These are phyloP conservation scores for Xylocopa sonorina DNA, from an alignment of 1,140 invertebrate genomes.

Conservation along the genomic window DNA sequence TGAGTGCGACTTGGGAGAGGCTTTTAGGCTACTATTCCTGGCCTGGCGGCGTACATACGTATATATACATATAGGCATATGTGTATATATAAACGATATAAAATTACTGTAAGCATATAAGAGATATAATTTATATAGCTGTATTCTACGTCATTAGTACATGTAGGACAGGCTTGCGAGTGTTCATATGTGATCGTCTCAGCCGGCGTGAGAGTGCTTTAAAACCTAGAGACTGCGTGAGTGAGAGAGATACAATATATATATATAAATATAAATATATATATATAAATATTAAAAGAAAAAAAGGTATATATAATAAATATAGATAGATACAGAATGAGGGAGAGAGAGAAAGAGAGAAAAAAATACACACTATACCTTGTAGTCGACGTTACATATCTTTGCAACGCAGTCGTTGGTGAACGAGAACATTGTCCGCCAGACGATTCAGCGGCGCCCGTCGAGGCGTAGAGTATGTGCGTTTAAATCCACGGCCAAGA, in stretches of 20 bases:
- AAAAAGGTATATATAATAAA: slow-evolving; percentile 33
- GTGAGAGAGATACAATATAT: slow-evolving; percentile 33
- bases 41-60: slow-evolving; percentile 52
- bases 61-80: slow-evolving; percentile 58
- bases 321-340: slow-evolving; percentile 28
- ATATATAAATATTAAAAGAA: slow-evolving; percentile 35
- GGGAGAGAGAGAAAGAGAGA: slow-evolving; percentile 31
- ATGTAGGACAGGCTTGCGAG: slow-evolving; percentile 61
- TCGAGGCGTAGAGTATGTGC: neutral
- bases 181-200: slow-evolving; percentile 63
- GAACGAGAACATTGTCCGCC: slow-evolving; percentile 28
- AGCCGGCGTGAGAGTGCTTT: slow-evolving; percentile 66
- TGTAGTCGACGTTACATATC: slow-evolving; percentile 68
- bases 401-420: slow-evolving; percentile 57
- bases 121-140: slow-evolving; percentile 66
- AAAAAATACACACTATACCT: slow-evolving; percentile 56
- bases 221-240: slow-evolving; percentile 56
- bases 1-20: neutral
- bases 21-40: neutral
- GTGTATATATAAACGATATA: slow-evolving; percentile 62
- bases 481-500: slow-evolving; percentile 9
- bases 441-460: slow-evolving; percentile 15
- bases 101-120: slow-evolving; percentile 62
- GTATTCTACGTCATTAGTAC: slow-evolving; percentile 63
- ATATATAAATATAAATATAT: slow-evolving; percentile 30